Base-by-base conservation (phyloP, 2,888 invertebrate genomes). In the Sussaba pulchella region DNA sequence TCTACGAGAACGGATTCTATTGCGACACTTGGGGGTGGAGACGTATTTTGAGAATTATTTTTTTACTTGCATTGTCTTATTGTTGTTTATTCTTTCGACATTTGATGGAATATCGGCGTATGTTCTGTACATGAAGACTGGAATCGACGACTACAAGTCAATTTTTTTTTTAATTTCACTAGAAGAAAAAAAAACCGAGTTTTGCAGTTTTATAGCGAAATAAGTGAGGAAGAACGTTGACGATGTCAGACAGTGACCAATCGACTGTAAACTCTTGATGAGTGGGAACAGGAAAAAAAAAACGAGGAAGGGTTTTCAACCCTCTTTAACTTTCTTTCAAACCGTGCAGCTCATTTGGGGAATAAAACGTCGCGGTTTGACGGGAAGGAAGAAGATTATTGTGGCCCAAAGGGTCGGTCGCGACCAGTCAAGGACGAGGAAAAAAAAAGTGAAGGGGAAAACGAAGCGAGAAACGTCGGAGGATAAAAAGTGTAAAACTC, bases 301-400 rank as follows among this genome's bases (percentile, higher is more conserved):
- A 66, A 41, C 1, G 39, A 26, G 54, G 52, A 78, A 75, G 69
- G 14, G 47, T 26, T 10, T 39, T 41, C 76, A 54, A 31, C 76
- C 41, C 63, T 85, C 87, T 87, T 85, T 84, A 87, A 86, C 83
- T 87, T 89, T 87, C 87, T 87, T 85, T 83, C 84, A 79, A 84
- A 83, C 81, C 66, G 85, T 82, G 78, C 70, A 72, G 86, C 86
- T 90, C 90, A 90, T 90, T 90, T 88, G 84, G 84, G n/a, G 82
- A 88, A 84, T 87, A 66, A 86, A 84, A 83, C 77, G 81, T 81
- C 77, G 84, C 82, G 85, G 88, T 88, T 89, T 89, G 88, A 80
- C 89, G 84, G 89, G 86, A 89, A 89, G 89, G 88, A 87, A 87
- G 84, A 80, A 84, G 83, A 77, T 77, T 81, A 77, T 81, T 71